Conservation (phyloP, 2,113 vertebrate species). For the Zosterops hypoxanthus region DNA sequence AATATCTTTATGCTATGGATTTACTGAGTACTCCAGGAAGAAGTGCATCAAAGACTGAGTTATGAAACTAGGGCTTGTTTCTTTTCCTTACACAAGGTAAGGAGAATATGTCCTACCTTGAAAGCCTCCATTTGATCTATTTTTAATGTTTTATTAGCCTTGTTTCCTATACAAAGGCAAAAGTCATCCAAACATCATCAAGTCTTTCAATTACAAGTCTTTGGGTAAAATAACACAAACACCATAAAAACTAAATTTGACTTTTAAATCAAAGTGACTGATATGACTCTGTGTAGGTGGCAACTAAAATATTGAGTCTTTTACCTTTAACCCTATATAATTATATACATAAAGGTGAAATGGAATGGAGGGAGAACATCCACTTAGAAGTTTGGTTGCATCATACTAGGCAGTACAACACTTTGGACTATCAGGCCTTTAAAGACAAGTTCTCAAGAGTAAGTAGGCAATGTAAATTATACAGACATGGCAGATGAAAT, state of each 20-base stretch:
- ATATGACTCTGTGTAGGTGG: not conserved
- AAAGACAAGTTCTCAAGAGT: not conserved
- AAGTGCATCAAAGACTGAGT: not conserved
- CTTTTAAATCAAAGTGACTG: not conserved
- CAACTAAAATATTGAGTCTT: not conserved
- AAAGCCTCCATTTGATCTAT: not conserved
- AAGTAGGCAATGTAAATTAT: not conserved
- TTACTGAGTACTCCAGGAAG: not conserved
- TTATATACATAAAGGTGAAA: not conserved
- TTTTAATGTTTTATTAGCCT: constrained; percentile 17
- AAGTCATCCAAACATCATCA: constrained; percentile 25
- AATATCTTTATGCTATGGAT: constrained; percentile 4
- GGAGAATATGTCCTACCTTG: not conserved
- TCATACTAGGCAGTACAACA: not conserved
- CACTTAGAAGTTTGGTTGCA: not conserved
- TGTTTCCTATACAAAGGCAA: constrained; percentile 11
- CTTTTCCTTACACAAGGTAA: not conserved
- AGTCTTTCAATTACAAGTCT: not conserved
- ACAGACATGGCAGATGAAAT: not conserved
- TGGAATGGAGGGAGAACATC: not conserved
- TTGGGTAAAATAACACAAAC: not conserved
- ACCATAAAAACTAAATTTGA: not conserved
- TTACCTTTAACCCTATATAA: not conserved
- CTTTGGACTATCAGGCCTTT: not conserved
- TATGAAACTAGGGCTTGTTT: not conserved